Conservation (phyloP, 2,113 vertebrate genomes). For the Verasper variegatus region DNA sequence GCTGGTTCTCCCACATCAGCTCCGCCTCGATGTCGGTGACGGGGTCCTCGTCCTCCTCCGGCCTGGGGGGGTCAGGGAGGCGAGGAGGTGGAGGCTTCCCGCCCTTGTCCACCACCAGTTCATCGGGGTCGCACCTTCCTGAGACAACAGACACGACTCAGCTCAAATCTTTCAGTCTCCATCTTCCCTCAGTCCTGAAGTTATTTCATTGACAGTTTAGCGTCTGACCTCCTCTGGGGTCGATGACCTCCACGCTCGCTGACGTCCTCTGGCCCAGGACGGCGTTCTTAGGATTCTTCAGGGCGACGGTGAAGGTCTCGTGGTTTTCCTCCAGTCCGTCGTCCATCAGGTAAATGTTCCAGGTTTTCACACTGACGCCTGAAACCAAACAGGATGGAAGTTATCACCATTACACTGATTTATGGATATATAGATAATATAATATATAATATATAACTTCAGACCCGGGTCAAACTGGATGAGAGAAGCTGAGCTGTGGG, state of each 20-base stretch:
- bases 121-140: constrained; percentile 74
- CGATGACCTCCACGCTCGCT: constrained; percentile 78
- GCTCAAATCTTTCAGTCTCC: background rate
- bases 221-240: constrained; percentile 74
- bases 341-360: constrained; percentile 79
- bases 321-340: constrained; percentile 85
- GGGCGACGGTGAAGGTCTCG: constrained; percentile 78
- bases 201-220: background rate
- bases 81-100: constrained; percentile 10
- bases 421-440: background rate
- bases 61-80: constrained; percentile 9
- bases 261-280: constrained; percentile 78
- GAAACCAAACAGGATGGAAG: background rate
- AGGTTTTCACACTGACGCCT: constrained; percentile 85
- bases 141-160: background rate
- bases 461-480: constrained; percentile 85
- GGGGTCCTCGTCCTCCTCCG: constrained; percentile 37
- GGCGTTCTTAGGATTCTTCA: constrained; percentile 73
- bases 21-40: constrained; percentile 57
- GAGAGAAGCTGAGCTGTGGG: constrained; percentile 71
- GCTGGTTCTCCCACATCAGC: constrained; percentile 65
- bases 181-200: background rate
- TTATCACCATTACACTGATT: background rate
- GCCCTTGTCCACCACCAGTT: constrained; percentile 58
- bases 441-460: background rate